A percentile compares a stretch with the other conserved stretches of the same genome.
Conservation (phyloP, 2,888 invertebrate species). For the Drosophila flavopinicola region DNA sequence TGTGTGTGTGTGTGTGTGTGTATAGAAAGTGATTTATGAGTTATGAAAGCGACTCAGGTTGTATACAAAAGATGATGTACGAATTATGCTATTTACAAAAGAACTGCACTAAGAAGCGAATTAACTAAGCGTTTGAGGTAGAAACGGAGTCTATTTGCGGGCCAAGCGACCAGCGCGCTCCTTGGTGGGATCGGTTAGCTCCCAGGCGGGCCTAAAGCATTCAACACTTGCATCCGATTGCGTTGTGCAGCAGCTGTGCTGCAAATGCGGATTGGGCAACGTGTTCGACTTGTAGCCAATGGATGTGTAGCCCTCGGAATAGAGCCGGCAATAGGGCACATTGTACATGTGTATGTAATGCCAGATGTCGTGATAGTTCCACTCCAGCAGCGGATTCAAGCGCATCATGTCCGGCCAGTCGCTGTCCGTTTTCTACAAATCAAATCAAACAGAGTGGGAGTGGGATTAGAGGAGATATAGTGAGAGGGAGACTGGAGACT, state of each 20-base stretch:
- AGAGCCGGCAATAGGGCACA: constrained; percentile 95
- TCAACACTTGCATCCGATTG: constrained; percentile 41
- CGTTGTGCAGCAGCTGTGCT: constrained; percentile 68
- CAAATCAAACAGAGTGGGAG: not conserved
- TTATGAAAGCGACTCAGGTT: not conserved
- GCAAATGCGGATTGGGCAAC: constrained; percentile 90
- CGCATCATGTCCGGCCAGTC: constrained; percentile 96
- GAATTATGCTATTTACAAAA: constrained; percentile 17
- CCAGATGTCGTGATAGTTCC: constrained; percentile 97
- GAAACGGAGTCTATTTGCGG: constrained; percentile 37
- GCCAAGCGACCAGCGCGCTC: constrained; percentile 82
- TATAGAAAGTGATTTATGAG: constrained; percentile 11
- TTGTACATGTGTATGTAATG: constrained; percentile 90
- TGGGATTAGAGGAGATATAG: not conserved
- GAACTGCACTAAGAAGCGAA: constrained; percentile 22
- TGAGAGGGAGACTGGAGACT: not conserved
- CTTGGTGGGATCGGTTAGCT: constrained; percentile 75
- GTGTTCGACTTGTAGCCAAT: constrained; percentile 93
- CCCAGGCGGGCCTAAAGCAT: constrained; percentile 90
- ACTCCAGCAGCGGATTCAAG: constrained; percentile 95
- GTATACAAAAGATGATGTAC: not conserved
- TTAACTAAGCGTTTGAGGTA: not conserved
- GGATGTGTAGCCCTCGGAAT: constrained; percentile 96
- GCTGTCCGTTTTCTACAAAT: constrained; percentile 90
- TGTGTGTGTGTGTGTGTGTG: not conserved